Percentiles rank a stretch among this genome's conserved stretches.
Evolutionary conservation across 2,797 vertebrate species (phyloP).

Genomic region (Coreius guichenoti): DNA sequence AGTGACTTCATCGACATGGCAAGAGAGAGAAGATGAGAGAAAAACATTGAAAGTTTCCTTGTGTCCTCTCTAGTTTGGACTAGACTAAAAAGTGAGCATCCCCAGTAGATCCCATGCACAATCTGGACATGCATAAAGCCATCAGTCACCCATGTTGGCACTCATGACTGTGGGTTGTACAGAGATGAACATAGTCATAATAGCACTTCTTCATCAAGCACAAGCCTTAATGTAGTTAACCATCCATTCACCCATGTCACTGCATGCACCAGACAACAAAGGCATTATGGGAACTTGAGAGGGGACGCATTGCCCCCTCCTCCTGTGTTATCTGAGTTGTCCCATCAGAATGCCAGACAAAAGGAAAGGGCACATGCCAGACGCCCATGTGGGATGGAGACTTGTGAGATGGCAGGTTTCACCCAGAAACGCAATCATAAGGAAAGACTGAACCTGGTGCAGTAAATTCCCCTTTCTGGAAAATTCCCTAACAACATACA

Average conservation of each 20-base stretch:
- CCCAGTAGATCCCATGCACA: not conserved
- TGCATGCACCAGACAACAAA: slow-evolving; percentile 49
- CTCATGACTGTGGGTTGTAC: slow-evolving; percentile 21
- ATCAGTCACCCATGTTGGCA: slow-evolving; percentile 20
- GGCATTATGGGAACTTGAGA: slow-evolving; percentile 52
- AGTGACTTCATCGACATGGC: slow-evolving; percentile 54
- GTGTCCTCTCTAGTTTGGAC: slow-evolving; percentile 16
- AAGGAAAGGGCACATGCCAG: slow-evolving; percentile 75
- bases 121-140: slow-evolving; percentile 14
- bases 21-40: slow-evolving; percentile 14
- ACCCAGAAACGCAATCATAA: slow-evolving; percentile 67
- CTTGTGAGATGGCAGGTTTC: slow-evolving; percentile 64
- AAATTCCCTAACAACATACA: slow-evolving; percentile 51
- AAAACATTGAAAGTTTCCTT: slow-evolving; percentile 40
- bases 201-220: slow-evolving; percentile 16
- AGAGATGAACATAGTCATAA: slow-evolving; percentile 6
- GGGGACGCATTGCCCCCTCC: slow-evolving; percentile 22
- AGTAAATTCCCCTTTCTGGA: slow-evolving; percentile 51
- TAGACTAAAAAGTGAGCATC: slow-evolving; percentile 1
- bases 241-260: slow-evolving; percentile 32
- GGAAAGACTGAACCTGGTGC: slow-evolving; percentile 57
- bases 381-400: slow-evolving; percentile 70
- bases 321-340: slow-evolving; percentile 70
- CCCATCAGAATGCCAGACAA: slow-evolving; percentile 74
- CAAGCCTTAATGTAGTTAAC: slow-evolving; percentile 44